A percentile compares a stretch with the other conserved stretches of the same genome.
These are phyloP conservation scores for Drosophila gunungcola DNA, from an alignment of 1,140 invertebrate species.

Conservation along the genomic window DNA sequence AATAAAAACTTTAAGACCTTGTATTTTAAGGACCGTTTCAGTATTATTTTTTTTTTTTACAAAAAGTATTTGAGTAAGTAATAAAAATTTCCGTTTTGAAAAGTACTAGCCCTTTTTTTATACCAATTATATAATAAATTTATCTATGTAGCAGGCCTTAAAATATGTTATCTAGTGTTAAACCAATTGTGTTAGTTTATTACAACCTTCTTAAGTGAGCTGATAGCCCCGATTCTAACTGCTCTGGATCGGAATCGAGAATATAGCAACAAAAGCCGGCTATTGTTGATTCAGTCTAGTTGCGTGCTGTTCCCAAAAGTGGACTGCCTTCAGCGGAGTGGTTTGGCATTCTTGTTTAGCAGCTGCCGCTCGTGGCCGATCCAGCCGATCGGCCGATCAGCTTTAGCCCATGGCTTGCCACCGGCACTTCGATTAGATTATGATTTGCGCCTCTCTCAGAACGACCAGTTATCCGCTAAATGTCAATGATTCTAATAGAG, in stretches of 20 bases:
- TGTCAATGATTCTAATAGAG: constrained; percentile 45
- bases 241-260: constrained; percentile 12
- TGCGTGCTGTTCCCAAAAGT: constrained; percentile 65
- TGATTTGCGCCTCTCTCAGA: constrained; percentile 30
- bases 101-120: too few relatives aligned
- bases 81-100: too few relatives aligned
- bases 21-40: too few relatives aligned
- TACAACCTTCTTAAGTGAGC: constrained; percentile 10
- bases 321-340: constrained; percentile 69
- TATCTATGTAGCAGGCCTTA: background rate
- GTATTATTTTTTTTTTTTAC: too few relatives aligned
- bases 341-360: constrained; percentile 68
- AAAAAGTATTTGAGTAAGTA: too few relatives aligned
- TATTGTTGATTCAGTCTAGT: constrained; percentile 56
- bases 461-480: constrained; percentile 64
- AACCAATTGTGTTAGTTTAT: background rate
- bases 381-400: constrained; percentile 28
- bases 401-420: constrained; percentile 22
- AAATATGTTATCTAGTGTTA: background rate
- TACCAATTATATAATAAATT: too few relatives aligned
- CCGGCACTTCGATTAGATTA: constrained; percentile 70
- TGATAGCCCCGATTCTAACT: constrained; percentile 30
- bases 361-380: constrained; percentile 40
- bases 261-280: constrained; percentile 47
- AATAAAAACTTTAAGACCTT: too few relatives aligned